Conservation (phyloP, 2,113 vertebrate genomes). For the Gambusia holbrooki region DNA sequence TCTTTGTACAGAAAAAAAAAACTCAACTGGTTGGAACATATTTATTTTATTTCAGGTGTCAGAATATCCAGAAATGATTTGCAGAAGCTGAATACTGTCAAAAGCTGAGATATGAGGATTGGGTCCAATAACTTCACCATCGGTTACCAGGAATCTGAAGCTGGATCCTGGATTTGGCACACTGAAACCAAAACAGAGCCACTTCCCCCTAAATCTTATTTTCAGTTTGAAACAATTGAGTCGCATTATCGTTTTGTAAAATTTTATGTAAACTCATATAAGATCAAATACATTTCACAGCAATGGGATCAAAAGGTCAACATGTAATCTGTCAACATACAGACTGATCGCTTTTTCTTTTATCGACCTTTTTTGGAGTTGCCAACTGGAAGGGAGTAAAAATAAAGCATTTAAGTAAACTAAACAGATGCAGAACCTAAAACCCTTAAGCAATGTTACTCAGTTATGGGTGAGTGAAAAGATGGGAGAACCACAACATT, state of each 20-base stretch:
- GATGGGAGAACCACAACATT: background rate
- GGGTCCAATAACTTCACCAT: constrained; percentile 51
- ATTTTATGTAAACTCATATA: constrained; percentile 2
- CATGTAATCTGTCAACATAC: background rate
- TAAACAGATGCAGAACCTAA: background rate
- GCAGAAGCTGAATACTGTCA: constrained; percentile 54
- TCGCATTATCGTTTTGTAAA: no score
- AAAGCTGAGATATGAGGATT: constrained; percentile 58
- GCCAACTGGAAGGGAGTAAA: background rate
- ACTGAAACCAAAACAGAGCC: background rate
- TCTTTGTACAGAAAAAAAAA: background rate
- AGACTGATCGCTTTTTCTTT: background rate
- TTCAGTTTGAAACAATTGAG: background rate
- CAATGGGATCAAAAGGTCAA: background rate
- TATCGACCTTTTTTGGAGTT: background rate
- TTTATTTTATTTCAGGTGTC: constrained; percentile 70
- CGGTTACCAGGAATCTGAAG: constrained; percentile 25
- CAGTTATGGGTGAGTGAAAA: constrained; percentile 10
- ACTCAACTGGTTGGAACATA: constrained; percentile 22
- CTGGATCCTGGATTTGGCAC: constrained; percentile 65
- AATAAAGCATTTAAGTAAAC: no score
- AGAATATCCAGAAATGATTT: constrained; percentile 61
- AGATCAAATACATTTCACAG: background rate
- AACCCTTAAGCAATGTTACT: background rate
- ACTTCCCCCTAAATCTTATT: background rate